These are phyloP conservation scores for Heterotilapia buettikoferi DNA, from an alignment of 2,113 vertebrate genomes.

Conservation along the genomic window DNA sequence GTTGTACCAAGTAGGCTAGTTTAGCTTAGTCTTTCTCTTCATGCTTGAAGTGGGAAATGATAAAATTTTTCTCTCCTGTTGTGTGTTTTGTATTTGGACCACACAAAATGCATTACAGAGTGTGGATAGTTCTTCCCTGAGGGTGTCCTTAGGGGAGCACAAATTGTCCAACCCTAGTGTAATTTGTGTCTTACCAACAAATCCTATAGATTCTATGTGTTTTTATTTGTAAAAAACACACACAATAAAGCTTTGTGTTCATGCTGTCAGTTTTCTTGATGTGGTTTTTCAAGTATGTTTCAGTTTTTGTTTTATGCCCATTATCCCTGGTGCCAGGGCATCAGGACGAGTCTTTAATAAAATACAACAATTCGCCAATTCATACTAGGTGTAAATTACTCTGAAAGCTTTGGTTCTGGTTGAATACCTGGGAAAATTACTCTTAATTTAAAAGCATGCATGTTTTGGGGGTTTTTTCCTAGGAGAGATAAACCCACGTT, in stretches of 20 bases:
- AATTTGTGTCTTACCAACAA: neutral
- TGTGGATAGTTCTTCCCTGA: neutral
- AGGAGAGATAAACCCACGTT: neutral
- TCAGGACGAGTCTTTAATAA: neutral
- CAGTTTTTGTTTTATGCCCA: neutral
- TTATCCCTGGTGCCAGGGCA: neutral
- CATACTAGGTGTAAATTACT: neutral
- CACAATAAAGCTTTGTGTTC: neutral
- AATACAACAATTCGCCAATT: neutral
- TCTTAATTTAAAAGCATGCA: neutral
- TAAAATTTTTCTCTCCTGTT: neutral
- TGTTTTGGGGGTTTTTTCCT: neutral
- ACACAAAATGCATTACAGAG: neutral
- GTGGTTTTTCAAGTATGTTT: neutral
- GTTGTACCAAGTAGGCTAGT: neutral
- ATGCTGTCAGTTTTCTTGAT: neutral
- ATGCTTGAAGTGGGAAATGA: neutral
- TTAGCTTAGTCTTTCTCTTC: neutral
- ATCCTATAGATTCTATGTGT: neutral
- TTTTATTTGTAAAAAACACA: neutral
- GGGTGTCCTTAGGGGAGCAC: neutral
- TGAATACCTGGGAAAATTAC: neutral
- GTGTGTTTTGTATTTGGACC: neutral
- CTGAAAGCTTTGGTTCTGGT: neutral
- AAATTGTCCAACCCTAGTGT: neutral